Conservation (phyloP, 2,888 invertebrate species). For the Busseola fusca region DNA sequence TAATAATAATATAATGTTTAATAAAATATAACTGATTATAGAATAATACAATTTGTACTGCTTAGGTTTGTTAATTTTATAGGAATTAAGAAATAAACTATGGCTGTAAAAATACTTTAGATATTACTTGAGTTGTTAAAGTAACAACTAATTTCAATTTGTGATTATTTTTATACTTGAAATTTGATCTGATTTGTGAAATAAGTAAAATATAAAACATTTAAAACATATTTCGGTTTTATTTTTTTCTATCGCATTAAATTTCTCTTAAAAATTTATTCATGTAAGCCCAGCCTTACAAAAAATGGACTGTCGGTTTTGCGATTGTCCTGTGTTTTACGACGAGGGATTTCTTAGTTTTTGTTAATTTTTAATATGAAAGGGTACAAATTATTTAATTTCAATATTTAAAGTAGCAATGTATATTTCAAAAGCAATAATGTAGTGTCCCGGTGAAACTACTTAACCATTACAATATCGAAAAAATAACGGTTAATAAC, state of each 20-base stretch:
- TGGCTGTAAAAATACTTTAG: conserved; percentile 16
- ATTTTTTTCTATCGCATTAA: conserved; percentile 1
- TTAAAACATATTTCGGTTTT: conserved; percentile 10
- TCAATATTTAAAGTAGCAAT: conserved; percentile 1
- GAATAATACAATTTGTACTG: conserved; percentile 16
- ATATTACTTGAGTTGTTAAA: conserved; percentile 16
- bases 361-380: background rate
- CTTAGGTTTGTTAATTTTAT: conserved; percentile 23
- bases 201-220: background rate
- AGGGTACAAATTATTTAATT: conserved; percentile 11
- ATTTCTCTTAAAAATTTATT: background rate
- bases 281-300: conserved; percentile 6
- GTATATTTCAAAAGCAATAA: background rate
- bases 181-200: too few relatives aligned
- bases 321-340: conserved; percentile 3
- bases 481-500: conserved; percentile 7
- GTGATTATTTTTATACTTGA: too few relatives aligned
- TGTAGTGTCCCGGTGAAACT: conserved; percentile 3
- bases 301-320: conserved; percentile 6
- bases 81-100: conserved; percentile 21
- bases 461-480: conserved; percentile 11
- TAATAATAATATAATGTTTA: conserved; percentile 14
- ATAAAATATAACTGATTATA: background rate
- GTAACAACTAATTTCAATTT: background rate
- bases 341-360: conserved; percentile 4